Evolutionary conservation across 2,888 invertebrate genomes (phyloP).

Genomic region (Pterostichus niger): DNA sequence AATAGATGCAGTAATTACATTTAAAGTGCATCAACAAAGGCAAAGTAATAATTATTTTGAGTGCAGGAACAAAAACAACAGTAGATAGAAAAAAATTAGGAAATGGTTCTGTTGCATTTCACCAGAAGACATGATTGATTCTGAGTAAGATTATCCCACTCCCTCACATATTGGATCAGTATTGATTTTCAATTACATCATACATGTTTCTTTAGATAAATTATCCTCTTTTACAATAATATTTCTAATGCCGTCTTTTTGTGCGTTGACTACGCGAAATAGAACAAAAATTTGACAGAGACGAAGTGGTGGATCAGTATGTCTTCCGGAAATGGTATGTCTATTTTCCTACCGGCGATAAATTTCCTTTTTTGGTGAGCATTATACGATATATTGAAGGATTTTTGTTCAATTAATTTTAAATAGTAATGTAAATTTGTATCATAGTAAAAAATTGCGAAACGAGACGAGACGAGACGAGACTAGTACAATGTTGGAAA

Average conservation of each 20-base stretch:
- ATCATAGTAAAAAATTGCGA: no score
- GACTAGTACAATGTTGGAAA: no score
- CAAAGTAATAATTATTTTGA: not conserved
- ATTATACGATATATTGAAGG: not conserved
- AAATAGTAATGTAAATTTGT: not conserved
- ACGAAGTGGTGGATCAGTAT: slow-evolving; percentile 54
- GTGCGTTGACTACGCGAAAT: slow-evolving; percentile 6
- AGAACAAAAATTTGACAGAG: slow-evolving; percentile 58
- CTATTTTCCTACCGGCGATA: slow-evolving; percentile 52
- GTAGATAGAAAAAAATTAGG: not conserved
- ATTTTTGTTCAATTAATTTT: slow-evolving; percentile 31
- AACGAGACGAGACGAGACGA: no score
- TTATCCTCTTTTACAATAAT: slow-evolving; percentile 59
- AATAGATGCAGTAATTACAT: slow-evolving; percentile 7
- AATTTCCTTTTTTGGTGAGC: slow-evolving; percentile 29
- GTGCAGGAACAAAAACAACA: no score
- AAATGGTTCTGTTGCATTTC: not conserved
- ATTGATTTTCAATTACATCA: slow-evolving; percentile 64
- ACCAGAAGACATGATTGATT: slow-evolving; percentile 12
- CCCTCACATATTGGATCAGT: slow-evolving; percentile 1
- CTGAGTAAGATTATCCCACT: slow-evolving; percentile 12
- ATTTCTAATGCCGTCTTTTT: slow-evolving; percentile 56
- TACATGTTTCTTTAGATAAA: slow-evolving; percentile 60
- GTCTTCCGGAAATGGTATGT: slow-evolving; percentile 24
- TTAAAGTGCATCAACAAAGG: not conserved